Evolutionary conservation across 2,113 vertebrate species (phyloP).

Genomic region (Centropus bengalensis): DNA sequence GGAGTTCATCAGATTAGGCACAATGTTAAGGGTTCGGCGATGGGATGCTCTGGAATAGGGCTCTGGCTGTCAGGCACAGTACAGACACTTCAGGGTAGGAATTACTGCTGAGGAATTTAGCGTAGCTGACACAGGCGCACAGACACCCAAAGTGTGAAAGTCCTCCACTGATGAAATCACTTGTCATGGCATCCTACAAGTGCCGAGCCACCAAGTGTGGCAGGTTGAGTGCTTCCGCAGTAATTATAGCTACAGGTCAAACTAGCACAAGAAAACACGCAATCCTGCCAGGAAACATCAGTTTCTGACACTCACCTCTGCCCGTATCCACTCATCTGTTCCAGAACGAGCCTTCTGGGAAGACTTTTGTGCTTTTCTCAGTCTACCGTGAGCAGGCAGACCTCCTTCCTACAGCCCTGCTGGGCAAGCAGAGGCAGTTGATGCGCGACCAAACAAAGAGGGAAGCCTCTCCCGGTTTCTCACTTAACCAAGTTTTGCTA

Average conservation of each 20-base stretch:
- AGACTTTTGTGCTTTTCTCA: neutral
- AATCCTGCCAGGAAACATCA: neutral
- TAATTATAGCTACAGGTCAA: neutral
- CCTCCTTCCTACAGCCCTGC: neutral
- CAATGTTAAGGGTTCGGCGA: neutral
- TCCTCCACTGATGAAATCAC: neutral
- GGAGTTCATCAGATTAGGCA: neutral
- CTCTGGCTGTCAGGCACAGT: rapidly evolving
- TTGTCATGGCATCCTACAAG: neutral
- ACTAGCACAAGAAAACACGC: neutral
- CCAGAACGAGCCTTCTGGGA: neutral
- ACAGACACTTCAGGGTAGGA: neutral
- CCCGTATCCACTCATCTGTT: neutral
- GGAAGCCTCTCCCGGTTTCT: neutral
- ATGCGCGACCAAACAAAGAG: neutral
- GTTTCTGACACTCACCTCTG: neutral
- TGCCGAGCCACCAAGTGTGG: rapidly evolving
- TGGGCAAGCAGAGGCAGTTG: neutral
- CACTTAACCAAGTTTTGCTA: neutral
- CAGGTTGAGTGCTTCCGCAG: neutral
- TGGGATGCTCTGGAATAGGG: neutral
- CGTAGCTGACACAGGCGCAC: neutral
- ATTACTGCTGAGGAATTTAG: neutral
- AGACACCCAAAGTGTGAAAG: neutral
- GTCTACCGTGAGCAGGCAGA: neutral